phyloP scores from a whole-genome alignment of 2,113 vertebrate genomes.

The Charina bottae region DNA sequence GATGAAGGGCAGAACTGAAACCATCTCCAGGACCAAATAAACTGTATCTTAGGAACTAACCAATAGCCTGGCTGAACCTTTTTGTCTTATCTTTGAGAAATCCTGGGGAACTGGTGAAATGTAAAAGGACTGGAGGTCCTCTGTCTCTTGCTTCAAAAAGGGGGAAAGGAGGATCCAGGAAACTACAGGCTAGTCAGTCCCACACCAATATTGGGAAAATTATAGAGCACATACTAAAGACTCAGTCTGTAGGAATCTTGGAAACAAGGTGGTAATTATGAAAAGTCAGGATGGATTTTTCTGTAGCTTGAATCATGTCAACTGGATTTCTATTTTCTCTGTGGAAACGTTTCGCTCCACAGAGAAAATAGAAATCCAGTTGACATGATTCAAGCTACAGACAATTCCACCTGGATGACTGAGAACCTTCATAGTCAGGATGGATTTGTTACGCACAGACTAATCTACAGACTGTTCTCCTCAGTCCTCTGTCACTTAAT shows the following conservation, averaged over 20 bases:
- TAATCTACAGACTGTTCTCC: neutral
- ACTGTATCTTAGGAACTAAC: neutral
- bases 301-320: too few species aligned
- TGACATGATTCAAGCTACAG: too few species aligned
- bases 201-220: neutral
- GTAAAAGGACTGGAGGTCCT: neutral
- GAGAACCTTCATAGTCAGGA: too few species aligned
- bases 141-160: neutral
- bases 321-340: too few species aligned
- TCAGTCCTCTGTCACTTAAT: neutral
- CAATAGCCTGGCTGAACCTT: neutral
- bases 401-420: too few species aligned
- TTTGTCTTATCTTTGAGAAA: neutral
- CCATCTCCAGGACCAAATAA: neutral
- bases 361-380: too few species aligned
- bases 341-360: too few species aligned
- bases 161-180: neutral
- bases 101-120: neutral
- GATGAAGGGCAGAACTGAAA: neutral
- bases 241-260: neutral
- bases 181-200: neutral
- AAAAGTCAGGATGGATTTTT: neutral
- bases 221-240: neutral
- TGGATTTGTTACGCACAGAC: neutral
- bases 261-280: neutral